Evolutionary conservation across 2,888 invertebrate species (phyloP).

Genomic region (Diaphora mendica): DNA sequence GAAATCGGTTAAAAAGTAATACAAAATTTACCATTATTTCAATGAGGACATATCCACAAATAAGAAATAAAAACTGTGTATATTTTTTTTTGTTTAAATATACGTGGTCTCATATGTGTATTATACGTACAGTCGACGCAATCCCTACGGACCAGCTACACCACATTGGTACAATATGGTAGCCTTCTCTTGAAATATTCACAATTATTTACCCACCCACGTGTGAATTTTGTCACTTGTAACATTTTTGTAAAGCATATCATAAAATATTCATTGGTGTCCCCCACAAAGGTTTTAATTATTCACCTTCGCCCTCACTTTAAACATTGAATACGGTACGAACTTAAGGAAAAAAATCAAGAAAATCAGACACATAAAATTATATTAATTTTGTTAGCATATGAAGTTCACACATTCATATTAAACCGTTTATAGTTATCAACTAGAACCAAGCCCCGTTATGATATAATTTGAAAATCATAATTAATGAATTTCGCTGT

Average conservation of each 20-base stretch:
- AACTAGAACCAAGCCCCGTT: neutral
- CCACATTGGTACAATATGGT: neutral
- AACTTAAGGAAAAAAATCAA: neutral
- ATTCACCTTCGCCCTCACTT: neutral
- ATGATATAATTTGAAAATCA: neutral
- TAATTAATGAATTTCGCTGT: neutral
- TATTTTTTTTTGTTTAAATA: neutral
- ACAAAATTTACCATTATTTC: no score
- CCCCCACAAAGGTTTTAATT: neutral
- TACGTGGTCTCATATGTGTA: neutral
- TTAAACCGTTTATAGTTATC: neutral
- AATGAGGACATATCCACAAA: no score
- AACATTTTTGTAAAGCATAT: slow-evolving; percentile 2
- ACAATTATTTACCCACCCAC: neutral
- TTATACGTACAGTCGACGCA: neutral
- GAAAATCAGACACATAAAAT: neutral
- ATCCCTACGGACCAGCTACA: neutral
- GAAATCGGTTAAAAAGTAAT: no score
- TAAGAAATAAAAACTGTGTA: no score
- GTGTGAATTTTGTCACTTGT: slow-evolving; percentile 10
- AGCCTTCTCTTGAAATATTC: slow-evolving; percentile 2
- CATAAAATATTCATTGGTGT: neutral
- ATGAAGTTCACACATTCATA: neutral
- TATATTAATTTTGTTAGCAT: neutral
- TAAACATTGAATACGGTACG: neutral